Percentiles rank a stretch among this genome's conserved stretches.
phyloP scores from a whole-genome alignment of 2,113 vertebrate genomes.

The Oriolus oriolus region DNA sequence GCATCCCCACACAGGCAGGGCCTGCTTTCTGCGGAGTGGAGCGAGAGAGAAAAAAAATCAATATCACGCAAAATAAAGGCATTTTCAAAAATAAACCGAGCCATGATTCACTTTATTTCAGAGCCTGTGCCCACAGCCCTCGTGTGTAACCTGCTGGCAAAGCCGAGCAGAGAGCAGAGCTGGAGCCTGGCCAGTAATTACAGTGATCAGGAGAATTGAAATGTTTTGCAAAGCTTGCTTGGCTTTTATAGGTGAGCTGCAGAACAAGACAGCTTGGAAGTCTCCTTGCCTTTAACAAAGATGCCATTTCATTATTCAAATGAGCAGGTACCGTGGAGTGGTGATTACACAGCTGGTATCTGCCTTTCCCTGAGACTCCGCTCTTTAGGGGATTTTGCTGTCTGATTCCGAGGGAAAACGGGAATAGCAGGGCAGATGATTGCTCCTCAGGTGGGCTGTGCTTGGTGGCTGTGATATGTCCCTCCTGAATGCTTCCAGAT shows the following conservation, averaged over 20 bases:
- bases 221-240: slow-evolving; percentile 45
- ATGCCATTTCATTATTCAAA: slow-evolving; percentile 37
- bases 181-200: slow-evolving; percentile 57
- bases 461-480: neutral
- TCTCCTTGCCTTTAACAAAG: slow-evolving; percentile 35
- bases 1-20: neutral
- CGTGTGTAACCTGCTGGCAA: slow-evolving; percentile 20
- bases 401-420: neutral
- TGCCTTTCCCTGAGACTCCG: neutral
- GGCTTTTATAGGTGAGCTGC: slow-evolving; percentile 39
- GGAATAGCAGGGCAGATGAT: neutral
- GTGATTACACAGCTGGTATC: slow-evolving; percentile 1
- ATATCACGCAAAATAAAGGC: neutral
- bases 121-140: neutral
- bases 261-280: slow-evolving; percentile 29
- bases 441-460: neutral
- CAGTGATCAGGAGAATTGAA: slow-evolving; percentile 59
- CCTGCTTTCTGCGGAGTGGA: neutral
- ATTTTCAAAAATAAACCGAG: neutral
- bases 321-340: slow-evolving; percentile 5
- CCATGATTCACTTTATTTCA: neutral
- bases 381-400: neutral
- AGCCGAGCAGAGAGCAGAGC: neutral
- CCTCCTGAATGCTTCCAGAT: neutral
- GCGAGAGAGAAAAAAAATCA: neutral